These are phyloP conservation scores for Bembecia ichneumoniformis DNA, from an alignment of 2,888 invertebrate species.

Conservation along the genomic window DNA sequence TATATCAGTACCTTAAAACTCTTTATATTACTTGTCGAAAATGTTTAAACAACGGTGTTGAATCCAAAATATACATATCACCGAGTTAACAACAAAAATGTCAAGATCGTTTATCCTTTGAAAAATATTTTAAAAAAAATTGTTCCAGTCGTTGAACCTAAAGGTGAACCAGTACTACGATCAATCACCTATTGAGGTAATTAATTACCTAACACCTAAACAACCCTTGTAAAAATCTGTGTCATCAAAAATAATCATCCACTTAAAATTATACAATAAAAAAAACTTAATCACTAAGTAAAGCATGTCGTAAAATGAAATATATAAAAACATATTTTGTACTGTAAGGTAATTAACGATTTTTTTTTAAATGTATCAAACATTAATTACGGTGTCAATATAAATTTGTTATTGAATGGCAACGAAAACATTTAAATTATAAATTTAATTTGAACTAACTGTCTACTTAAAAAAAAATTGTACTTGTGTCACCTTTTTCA, in stretches of 20 bases:
- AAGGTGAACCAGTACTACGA: constrained; percentile 6
- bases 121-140: no score
- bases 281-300: constrained; percentile 53
- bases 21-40: no score
- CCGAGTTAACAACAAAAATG: no score
- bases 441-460: constrained; percentile 24
- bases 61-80: no score
- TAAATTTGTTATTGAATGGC: constrained; percentile 25
- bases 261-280: constrained; percentile 31
- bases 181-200: constrained; percentile 56
- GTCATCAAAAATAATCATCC: constrained; percentile 2
- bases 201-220: constrained; percentile 43
- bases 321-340: constrained; percentile 65
- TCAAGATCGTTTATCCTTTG: no score
- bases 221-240: constrained; percentile 32
- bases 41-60: no score
- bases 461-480: constrained; percentile 22
- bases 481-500: constrained; percentile 9
- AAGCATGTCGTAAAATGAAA: constrained; percentile 62
- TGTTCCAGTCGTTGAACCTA: neutral
- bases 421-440: constrained; percentile 15
- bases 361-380: constrained; percentile 15
- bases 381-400: constrained; percentile 7
- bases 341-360: constrained; percentile 57
- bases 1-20: no score